A percentile compares a stretch with the other conserved stretches of the same genome.
Evolutionary conservation across 2,113 vertebrate genomes (phyloP).

Genomic region (Axis porcinus): DNA sequence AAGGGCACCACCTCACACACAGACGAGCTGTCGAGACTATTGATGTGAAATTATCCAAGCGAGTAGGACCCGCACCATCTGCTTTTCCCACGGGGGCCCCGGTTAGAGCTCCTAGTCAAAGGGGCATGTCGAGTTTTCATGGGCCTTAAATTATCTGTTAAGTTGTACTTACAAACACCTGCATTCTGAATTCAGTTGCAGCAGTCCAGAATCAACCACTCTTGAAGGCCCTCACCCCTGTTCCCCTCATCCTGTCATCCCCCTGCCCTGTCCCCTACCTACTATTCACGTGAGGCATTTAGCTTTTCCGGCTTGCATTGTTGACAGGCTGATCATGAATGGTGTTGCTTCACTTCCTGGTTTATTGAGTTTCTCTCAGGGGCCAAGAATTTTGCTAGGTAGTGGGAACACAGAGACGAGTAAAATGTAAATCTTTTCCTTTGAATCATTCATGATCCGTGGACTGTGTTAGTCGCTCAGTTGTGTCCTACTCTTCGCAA

Average conservation of each 20-base stretch:
- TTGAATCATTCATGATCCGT: neutral
- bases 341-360: too few species aligned
- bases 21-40: fast-evolving
- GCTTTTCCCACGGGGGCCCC: neutral
- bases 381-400: neutral
- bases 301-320: neutral
- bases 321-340: neutral
- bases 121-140: fast-evolving
- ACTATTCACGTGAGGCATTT: too few species aligned
- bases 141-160: neutral
- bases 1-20: neutral
- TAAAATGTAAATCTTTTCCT: neutral
- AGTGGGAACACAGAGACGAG: neutral
- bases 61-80: fast-evolving
- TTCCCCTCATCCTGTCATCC: neutral
- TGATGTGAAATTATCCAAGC: fast-evolving
- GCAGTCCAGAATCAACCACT: neutral
- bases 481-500: fast-evolving
- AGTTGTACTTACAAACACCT: neutral
- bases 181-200: neutral
- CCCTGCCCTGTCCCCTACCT: neutral
- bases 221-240: fast-evolving
- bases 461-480: neutral
- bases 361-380: neutral
- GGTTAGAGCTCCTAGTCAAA: neutral